Evolutionary conservation across 35 echinoderm and acorn worm species (phyloP).

Genomic region (Lytechinus pictus): DNA sequence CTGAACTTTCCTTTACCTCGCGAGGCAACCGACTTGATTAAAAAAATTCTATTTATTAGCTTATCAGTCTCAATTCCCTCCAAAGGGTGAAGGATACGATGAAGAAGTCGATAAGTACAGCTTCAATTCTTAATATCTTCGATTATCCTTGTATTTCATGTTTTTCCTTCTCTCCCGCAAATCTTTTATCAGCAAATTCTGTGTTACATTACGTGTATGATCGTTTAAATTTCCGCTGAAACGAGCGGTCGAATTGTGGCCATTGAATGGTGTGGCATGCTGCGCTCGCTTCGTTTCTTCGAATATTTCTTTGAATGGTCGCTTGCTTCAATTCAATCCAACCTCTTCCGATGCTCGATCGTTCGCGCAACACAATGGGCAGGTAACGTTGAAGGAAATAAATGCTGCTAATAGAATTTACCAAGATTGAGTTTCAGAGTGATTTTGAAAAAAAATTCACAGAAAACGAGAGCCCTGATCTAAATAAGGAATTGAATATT

Average conservation of each 20-base stretch:
- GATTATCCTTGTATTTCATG: not conserved
- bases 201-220: constrained; percentile 31
- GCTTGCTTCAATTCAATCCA: constrained; percentile 24
- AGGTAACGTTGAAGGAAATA: constrained; percentile 21
- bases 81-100: not conserved
- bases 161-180: not conserved
- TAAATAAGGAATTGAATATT: constrained; percentile 15
- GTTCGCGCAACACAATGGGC: not conserved
- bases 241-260: not conserved
- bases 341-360: not conserved
- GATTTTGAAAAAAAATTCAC: constrained; percentile 16
- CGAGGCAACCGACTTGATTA: not conserved
- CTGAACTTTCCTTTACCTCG: not conserved
- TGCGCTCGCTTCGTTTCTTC: not conserved
- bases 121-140: constrained; percentile 1
- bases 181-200: not conserved
- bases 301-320: not conserved
- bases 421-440: constrained; percentile 20
- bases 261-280: not conserved
- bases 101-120: not conserved
- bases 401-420: constrained; percentile 33
- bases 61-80: not conserved
- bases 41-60: not conserved
- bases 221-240: constrained; percentile 33
- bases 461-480: constrained; percentile 12